Conservation (phyloP, 2,888 invertebrate species). For the Trachelus tabidus region DNA sequence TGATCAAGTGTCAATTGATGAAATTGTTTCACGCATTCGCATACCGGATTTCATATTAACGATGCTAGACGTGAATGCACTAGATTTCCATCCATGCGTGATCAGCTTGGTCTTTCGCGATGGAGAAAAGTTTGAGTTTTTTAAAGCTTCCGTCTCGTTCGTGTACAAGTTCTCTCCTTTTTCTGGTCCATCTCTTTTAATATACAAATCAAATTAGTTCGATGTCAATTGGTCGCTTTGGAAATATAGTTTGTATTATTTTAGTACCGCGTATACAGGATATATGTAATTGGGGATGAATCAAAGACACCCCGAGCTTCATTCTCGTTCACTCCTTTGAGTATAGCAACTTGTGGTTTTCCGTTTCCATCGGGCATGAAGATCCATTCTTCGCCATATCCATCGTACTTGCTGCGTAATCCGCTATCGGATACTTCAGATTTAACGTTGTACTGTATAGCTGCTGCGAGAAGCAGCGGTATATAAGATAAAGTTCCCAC, state of each 20-base stretch:
- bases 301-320: conserved; percentile 44
- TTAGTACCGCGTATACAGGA: conserved; percentile 58
- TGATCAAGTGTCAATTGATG: background rate
- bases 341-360: conserved; percentile 60
- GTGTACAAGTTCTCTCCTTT: conserved; percentile 47
- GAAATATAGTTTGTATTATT: background rate
- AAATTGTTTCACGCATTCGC: background rate
- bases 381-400: conserved; percentile 64
- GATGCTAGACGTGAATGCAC: conserved; percentile 60
- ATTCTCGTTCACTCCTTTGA: conserved; percentile 44
- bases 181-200: conserved; percentile 46
- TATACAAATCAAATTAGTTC: conserved; percentile 10
- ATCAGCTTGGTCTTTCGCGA: conserved; percentile 62
- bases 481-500: background rate
- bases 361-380: conserved; percentile 64
- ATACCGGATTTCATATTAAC: conserved; percentile 60
- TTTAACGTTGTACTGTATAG: conserved; percentile 9
- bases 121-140: conserved; percentile 48
- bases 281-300: conserved; percentile 46
- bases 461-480: conserved; percentile 5
- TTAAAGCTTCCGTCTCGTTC: conserved; percentile 44
- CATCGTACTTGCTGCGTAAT: conserved; percentile 55
- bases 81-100: conserved; percentile 69
- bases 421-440: conserved; percentile 32
- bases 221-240: background rate